Conservation (phyloP, 2,797 vertebrate genomes). For the Mus spretus region DNA sequence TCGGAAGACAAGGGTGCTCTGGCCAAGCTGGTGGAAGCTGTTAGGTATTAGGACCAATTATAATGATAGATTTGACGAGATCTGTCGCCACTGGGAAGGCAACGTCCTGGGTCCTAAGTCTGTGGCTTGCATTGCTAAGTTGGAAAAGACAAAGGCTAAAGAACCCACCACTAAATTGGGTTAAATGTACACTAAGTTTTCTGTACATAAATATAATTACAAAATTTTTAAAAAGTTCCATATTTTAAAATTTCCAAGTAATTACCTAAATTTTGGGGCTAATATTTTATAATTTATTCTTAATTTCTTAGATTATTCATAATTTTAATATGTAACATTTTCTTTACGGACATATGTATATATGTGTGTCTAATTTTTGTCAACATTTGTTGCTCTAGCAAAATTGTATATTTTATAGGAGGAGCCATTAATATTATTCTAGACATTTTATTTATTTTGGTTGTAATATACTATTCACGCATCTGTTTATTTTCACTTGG, state of each 20-base stretch:
- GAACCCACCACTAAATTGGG: too few relatives aligned
- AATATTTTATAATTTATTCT: conserved; percentile 32
- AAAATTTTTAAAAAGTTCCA: neutral
- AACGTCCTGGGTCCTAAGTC: too few relatives aligned
- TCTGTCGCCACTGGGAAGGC: too few relatives aligned
- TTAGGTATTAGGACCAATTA: too few relatives aligned
- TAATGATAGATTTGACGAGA: too few relatives aligned
- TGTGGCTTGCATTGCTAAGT: too few relatives aligned
- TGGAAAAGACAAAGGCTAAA: too few relatives aligned
- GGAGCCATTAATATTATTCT: neutral
- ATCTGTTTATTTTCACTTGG: conserved; percentile 13
- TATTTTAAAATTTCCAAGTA: conserved; percentile 22
- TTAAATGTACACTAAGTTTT: too few relatives aligned
- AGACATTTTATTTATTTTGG: neutral
- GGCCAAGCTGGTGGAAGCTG: too few relatives aligned
- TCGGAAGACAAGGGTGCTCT: too few relatives aligned
- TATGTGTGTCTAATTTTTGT: neutral
- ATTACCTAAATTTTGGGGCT: neutral
- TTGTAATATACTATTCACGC: neutral
- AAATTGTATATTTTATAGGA: conserved; percentile 31
- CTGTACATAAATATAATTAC: too few relatives aligned
- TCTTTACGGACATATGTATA: neutral
- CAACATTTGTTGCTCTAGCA: conserved; percentile 2
- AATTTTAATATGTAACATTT: neutral
- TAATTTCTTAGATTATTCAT: conserved; percentile 27